Conservation (phyloP, 2,797 vertebrate species). For the Alosa sapidissima region DNA sequence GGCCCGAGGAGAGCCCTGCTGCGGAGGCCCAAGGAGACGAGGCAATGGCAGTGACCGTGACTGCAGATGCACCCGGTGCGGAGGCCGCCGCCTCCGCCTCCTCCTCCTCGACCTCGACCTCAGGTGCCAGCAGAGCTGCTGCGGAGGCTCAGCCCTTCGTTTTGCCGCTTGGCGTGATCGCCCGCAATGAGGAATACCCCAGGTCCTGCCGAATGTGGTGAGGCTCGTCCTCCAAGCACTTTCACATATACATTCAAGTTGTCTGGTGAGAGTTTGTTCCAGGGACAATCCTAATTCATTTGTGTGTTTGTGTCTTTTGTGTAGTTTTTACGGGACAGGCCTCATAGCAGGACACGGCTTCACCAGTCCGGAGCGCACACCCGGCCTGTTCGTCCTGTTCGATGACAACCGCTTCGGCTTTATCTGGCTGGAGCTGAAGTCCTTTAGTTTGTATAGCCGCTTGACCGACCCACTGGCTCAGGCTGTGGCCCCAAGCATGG, state of each 20-base stretch:
- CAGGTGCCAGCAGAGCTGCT: slow-evolving; percentile 43
- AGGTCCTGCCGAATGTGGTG: slow-evolving; percentile 91
- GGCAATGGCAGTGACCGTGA: slow-evolving; percentile 21
- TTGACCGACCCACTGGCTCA: slow-evolving; percentile 90
- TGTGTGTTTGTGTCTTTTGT: slow-evolving; percentile 40
- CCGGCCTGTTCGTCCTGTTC: slow-evolving; percentile 91
- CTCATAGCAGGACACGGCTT: slow-evolving; percentile 96
- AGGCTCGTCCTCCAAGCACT: slow-evolving; percentile 48
- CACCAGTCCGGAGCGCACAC: slow-evolving; percentile 93
- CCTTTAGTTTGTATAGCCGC: slow-evolving; percentile 97
- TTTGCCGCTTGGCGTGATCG: slow-evolving; percentile 89
- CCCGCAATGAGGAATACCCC: slow-evolving; percentile 92
- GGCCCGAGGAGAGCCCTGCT: slow-evolving; percentile 33
- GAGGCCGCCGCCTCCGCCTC: slow-evolving; percentile 18
- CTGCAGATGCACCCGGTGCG: slow-evolving; percentile 39
- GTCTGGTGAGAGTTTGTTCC: not conserved
- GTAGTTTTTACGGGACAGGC: slow-evolving; percentile 93
- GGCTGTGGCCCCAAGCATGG: slow-evolving; percentile 83
- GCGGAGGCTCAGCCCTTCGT: slow-evolving; percentile 80
- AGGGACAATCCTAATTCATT: not conserved
- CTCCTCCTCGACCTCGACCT: slow-evolving; percentile 42
- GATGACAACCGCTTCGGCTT: slow-evolving; percentile 95
- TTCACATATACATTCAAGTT: not conserved
- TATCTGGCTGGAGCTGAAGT: slow-evolving; percentile 97
- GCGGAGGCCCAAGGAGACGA: slow-evolving; percentile 45